Conservation (phyloP, 1,140 invertebrate genomes). For the Pseudobourletiella spinata region DNA sequence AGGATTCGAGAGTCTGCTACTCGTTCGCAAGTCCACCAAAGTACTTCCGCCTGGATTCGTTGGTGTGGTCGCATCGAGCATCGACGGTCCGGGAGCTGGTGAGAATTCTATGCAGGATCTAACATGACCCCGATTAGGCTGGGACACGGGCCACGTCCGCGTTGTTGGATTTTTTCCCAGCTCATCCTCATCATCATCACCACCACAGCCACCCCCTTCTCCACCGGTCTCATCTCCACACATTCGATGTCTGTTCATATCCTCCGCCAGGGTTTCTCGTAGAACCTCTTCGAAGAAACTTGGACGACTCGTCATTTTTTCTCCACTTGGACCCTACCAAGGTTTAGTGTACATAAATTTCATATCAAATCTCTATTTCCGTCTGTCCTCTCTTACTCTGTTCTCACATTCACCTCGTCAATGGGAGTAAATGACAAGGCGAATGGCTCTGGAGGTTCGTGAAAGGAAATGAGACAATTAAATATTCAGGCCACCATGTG, state of each 20-base stretch:
- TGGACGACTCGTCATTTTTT: constrained; percentile 2
- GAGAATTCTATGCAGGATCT: constrained; percentile 30
- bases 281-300: not conserved
- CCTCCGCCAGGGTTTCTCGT: not conserved
- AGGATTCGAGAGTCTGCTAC: constrained; percentile 17
- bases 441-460: not conserved
- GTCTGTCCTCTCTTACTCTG: no score
- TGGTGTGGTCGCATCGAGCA: not conserved
- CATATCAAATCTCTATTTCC: no score
- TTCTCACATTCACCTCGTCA: no score
- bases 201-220: not conserved
- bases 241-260: no score
- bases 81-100: not conserved
- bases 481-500: constrained; percentile 1
- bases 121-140: constrained; percentile 14
- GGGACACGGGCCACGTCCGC: constrained; percentile 19
- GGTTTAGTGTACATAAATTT: no score
- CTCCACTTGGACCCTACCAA: not conserved
- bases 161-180: not conserved
- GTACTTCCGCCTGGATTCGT: not conserved
- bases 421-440: not conserved
- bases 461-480: constrained; percentile 14
- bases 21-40: not conserved
- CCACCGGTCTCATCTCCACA: not conserved
- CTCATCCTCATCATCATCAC: not conserved